Base-by-base conservation (phyloP, 2,113 vertebrate genomes). In the Sebastes fasciatus region DNA sequence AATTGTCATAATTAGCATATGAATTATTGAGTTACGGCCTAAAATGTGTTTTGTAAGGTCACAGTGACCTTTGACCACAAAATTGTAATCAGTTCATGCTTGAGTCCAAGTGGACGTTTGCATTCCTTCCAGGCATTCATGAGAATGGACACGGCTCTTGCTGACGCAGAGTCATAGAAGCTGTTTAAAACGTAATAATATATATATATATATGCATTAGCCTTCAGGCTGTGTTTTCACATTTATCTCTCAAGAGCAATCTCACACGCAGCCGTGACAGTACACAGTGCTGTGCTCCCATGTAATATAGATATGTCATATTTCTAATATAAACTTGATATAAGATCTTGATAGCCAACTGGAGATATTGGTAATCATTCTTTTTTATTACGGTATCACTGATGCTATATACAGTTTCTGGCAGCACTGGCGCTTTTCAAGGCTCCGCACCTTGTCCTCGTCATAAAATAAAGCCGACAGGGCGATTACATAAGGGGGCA, bases 281-380 rank as follows among this genome's bases (percentile, higher is more conserved):
- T 19, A 13, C 13, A 23, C 11, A 43, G n/a, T 2, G 3, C 14
- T 54, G 51, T 60, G 11, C 12, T 23, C 14, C 52, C 7, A 43
- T 82, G 62, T 80, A 75, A 78, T 80, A 83, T 55, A 84, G 60
- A 82, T 68, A 21, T 77, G 82, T 83, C 82, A 81, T 26, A 69
- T 70, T 61, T 61, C 60, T 40, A 65, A 60, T 54, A 62, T 74
- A 86, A 34, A 74, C 55, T 4, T 75, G 82, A 90, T 82, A 80
- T 69, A 77, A 67, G 55, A 57, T 84, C 19, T 49, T 75, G 54
- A 79, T 54, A 26, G 8, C 71, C 57, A 51, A 10, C 64, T 49
- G 57, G 49, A 62, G 65, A 74, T 65, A 84, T 66, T 71, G 34
- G 62, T 82, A 58, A 88, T 90, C n/a, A 80, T 80, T 89, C 45